Base-by-base conservation (phyloP, 2,888 invertebrate species). In the Polietes domitor region DNA sequence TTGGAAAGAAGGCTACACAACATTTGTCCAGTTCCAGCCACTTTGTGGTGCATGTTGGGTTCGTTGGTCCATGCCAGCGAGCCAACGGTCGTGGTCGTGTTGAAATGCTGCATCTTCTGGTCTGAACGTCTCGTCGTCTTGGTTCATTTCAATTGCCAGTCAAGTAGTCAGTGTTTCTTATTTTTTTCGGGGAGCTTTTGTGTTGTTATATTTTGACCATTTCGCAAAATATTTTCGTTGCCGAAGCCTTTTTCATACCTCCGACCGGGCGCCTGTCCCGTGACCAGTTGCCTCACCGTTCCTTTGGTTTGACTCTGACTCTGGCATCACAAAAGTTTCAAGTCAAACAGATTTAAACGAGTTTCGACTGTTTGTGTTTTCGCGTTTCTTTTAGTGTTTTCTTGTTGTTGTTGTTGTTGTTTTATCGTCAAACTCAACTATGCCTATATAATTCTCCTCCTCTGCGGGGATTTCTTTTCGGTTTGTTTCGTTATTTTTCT, bases 181-280 rank as follows among this genome's bases (percentile, higher is more conserved):
- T 47, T 15, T 41, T 37, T 37, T 37, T 10, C 10, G 53, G 53
- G 65, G 17, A 37, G 65, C 65, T 41, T 43, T 68, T 68, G 68
- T 73, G 77, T 74, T 73, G 77, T 74, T 83, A 70, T 83, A 80
- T 73, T 78, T 81, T 84, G 84, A 84, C 81, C 81, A 84, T 76
- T 84, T 84, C 68, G 78, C 81, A 76, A 79, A 81, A 74, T 77
- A 75, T 63, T 80, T 21, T 28, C 19, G 24, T 77, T 73, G 68
- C 24, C 43, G 68, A 21, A 41, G 43, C 43, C 24, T 70, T 58
- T 63, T 74, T 61, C 47, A 47, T 47, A 7, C 7, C 12, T 47
- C 47, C n/a, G n/a, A 12, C 41, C 12, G 41, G 41, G 6, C 41
- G n/a, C n/a, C n/a, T n/a, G n/a, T n/a, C n/a, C n/a, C n/a, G n/a